Base-by-base conservation (phyloP, 2,113 vertebrate genomes). In the Embiotoca jacksoni region DNA sequence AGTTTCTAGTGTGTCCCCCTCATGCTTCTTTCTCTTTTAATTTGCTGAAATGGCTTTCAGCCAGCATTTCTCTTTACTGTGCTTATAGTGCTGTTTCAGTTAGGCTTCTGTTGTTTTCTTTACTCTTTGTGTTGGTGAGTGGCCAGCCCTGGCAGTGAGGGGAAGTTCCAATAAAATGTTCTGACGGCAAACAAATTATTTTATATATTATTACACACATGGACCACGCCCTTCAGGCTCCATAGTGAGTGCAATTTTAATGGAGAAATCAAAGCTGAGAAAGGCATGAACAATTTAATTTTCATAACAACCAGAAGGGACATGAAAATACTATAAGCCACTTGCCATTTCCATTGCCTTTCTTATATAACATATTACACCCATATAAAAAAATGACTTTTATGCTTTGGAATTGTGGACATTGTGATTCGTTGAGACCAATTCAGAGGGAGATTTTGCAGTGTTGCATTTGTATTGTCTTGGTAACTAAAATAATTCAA, bases 91-190 rank as follows among this genome's bases (percentile, higher is more conserved):
- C n/a, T 75, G 59, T 55, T 61, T 41, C 50, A 44, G 63, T 58
- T 16, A 67, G 30, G 33, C 55, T 57, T 67, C 37, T 70, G 65
- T 50, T 73, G 59, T 66, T 84, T 37, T 56, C 3, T 66, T 72
- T 72, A 35, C 32, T 41, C 54, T 47, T 39, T 32, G 6, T 65
- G 37, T 32, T 56, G 64, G 32, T 64, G 14, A 80, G 54, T 73
- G 39, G 8, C 32, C n/a, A 55, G 41, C 41, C 11, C 30, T 32
- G 58, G 63, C 3, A 4, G 64, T 53, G 32, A 69, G 35, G 71
- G 37, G 30, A 80, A 76, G 82, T 52, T 39, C 65, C 54, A 75
- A 66, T 60, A 68, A 83, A 59, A 32, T 47, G 7, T 78, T 53
- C 41, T 35, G 39, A 75, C 46, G 53, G 69, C 31, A 71, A 49